Percentiles rank a stretch among this genome's conserved stretches.
Evolutionary conservation across 2,888 invertebrate species (phyloP).

Genomic region (Sphaerophoria rueppellii): DNA sequence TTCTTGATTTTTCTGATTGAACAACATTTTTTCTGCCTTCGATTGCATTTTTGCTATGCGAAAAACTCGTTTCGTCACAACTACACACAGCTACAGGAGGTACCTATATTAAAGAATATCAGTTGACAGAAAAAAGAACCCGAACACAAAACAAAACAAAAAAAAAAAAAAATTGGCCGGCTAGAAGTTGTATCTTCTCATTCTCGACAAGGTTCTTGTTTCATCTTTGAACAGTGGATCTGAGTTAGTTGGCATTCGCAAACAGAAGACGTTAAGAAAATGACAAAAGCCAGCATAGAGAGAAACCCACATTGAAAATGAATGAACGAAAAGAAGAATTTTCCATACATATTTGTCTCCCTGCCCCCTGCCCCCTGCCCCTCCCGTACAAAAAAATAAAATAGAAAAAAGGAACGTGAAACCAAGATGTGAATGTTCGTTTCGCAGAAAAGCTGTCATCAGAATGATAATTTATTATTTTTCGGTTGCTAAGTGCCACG

Average conservation of each 20-base stretch:
- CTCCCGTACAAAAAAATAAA: background rate
- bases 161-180: conserved; percentile 19
- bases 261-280: no score
- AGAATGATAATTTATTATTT: conserved; percentile 16
- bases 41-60: conserved; percentile 62
- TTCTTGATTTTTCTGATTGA: conserved; percentile 67
- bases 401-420: background rate
- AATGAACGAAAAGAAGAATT: conserved; percentile 8
- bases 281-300: background rate
- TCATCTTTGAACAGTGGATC: conserved; percentile 20
- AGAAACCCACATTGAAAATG: conserved; percentile 4
- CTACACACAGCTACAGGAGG: background rate
- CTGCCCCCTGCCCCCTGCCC: background rate
- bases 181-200: conserved; percentile 27
- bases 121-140: background rate
- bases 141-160: background rate
- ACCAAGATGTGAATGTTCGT: conserved; percentile 27
- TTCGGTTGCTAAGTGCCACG: conserved; percentile 44
- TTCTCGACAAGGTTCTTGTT: conserved; percentile 45
- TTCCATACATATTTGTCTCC: conserved; percentile 45
- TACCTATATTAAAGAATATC: conserved; percentile 9
- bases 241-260: background rate
- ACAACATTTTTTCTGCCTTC: conserved; percentile 67
- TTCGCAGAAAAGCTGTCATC: conserved; percentile 27
- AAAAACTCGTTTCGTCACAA: conserved; percentile 60